These are phyloP conservation scores for Calypte anna DNA, from an alignment of 2,113 vertebrate genomes.

Conservation along the genomic window DNA sequence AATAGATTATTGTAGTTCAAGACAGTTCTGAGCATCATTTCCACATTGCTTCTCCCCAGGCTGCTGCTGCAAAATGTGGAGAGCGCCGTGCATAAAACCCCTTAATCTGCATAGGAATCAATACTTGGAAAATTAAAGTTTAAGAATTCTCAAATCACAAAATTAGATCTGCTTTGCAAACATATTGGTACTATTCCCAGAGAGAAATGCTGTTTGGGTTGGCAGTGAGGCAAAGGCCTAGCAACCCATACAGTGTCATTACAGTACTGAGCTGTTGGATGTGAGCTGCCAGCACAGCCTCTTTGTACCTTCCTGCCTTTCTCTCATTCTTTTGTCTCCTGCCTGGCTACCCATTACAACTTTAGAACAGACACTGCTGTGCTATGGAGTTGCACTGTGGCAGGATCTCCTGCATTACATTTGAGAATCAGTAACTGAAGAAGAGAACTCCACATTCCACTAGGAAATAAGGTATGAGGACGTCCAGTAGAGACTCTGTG, in stretches of 20 bases:
- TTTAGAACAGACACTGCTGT: not conserved
- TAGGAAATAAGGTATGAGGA: not conserved
- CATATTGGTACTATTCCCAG: not conserved
- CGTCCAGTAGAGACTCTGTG: not conserved
- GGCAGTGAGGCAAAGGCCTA: not conserved
- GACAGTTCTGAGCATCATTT: not conserved
- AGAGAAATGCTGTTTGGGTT: not conserved
- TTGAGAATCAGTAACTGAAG: not conserved
- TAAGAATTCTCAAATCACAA: not conserved
- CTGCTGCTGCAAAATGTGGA: not conserved
- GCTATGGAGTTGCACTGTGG: not conserved
- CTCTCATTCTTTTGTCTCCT: not conserved
- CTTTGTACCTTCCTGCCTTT: not conserved
- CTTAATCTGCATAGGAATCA: not conserved
- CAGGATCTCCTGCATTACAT: not conserved
- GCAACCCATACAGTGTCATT: not conserved
- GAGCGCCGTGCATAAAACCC: not conserved
- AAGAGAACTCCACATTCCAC: not conserved
- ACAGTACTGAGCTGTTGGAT: not conserved
- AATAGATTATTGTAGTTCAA: not conserved
- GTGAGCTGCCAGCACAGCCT: not conserved
- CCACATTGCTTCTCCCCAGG: not conserved
- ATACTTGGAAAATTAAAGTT: not conserved
- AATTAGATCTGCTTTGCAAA: not conserved
- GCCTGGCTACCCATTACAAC: not conserved